Conservation (phyloP, 1,140 invertebrate species). For the Elysia chlorotica region DNA sequence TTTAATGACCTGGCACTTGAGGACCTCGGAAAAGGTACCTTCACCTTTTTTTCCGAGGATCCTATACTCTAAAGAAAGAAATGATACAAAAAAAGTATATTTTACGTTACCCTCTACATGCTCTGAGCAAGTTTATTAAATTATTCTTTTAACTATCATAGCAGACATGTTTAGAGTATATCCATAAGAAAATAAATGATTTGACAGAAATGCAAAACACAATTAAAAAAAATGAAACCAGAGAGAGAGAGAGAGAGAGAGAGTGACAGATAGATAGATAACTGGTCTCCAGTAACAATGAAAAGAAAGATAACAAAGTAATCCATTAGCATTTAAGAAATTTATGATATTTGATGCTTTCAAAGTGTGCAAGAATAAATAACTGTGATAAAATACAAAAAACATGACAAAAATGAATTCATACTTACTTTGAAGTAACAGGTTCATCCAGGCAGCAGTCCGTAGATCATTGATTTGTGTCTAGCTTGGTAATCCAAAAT, state of each 20-base stretch:
- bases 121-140: too few relatives aligned
- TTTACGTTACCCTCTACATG: not conserved
- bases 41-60: slow-evolving; percentile 67
- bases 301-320: not conserved
- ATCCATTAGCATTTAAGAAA: not conserved
- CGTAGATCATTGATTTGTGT: not conserved
- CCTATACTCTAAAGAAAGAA: slow-evolving; percentile 66
- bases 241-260: not conserved
- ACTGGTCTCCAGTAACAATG: not conserved
- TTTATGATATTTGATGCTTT: not conserved
- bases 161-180: too few relatives aligned
- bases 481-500: too few relatives aligned
- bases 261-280: not conserved
- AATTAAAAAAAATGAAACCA: not conserved
- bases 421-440: slow-evolving; percentile 32
- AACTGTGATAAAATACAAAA: not conserved
- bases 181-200: too few relatives aligned
- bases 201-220: not conserved
- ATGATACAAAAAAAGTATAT: not conserved
- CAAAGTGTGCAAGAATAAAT: not conserved
- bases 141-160: too few relatives aligned
- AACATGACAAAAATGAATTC: not conserved
- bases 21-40: slow-evolving; percentile 74
- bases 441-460: slow-evolving; percentile 30
- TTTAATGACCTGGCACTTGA: slow-evolving; percentile 69